phyloP scores from a whole-genome alignment of 64 coral and sea anemone genomes.

The Actinia tenebrosa region DNA sequence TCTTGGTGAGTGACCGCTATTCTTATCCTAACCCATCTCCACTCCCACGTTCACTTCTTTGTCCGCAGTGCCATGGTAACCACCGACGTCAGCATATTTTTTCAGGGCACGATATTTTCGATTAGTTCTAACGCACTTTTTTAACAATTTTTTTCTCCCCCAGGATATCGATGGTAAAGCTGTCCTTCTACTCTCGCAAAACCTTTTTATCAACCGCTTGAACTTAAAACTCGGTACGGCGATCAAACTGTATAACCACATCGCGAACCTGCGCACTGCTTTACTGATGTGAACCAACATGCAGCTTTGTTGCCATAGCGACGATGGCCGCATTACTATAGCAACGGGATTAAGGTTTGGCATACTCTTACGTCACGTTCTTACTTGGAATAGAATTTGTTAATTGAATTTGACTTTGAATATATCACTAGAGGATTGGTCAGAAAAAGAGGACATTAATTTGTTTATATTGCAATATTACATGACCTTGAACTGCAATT shows the following conservation, averaged over 20 bases:
- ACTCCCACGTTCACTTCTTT: no score
- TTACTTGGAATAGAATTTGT: neutral
- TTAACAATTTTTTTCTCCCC: neutral
- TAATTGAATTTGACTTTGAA: no score
- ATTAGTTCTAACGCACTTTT: neutral
- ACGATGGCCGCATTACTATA: neutral
- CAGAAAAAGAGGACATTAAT: no score
- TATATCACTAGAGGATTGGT: no score
- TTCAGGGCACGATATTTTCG: no score
- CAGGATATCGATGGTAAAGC: slow-evolving; percentile 94
- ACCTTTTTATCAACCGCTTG: slow-evolving; percentile 77
- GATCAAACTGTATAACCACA: slow-evolving; percentile 90
- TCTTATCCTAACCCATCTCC: no score
- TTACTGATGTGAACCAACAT: slow-evolving; percentile 3
- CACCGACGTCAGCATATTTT: no score
- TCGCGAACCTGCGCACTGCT: slow-evolving; percentile 48
- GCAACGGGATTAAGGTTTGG: neutral
- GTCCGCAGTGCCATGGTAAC: no score
- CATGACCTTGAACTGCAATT: no score
- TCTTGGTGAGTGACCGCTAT: no score
- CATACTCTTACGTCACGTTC: neutral
- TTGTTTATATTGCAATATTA: no score
- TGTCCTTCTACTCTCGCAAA: slow-evolving; percentile 73
- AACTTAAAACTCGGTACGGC: slow-evolving; percentile 77
- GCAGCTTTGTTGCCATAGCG: neutral